A percentile compares a stretch with the other conserved stretches of the same genome.
These are phyloP conservation scores for Ammodytes dubius DNA, from an alignment of 2,113 vertebrate genomes.

Conservation along the genomic window DNA sequence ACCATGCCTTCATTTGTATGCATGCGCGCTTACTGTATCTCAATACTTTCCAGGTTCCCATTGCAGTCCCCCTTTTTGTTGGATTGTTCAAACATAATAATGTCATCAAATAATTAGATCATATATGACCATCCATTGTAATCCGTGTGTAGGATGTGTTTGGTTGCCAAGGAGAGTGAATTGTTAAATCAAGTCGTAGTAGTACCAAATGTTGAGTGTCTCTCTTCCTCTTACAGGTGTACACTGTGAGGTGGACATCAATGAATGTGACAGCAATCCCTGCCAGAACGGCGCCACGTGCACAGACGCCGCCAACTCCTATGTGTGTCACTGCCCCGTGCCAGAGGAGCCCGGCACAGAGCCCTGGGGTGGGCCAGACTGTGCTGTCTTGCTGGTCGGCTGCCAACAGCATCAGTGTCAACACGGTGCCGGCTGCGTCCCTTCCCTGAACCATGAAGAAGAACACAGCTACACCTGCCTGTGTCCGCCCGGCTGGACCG, in stretches of 20 bases:
- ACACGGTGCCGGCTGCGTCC: constrained; percentile 86
- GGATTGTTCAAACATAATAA: background rate
- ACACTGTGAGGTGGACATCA: constrained; percentile 89
- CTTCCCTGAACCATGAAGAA: constrained; percentile 80
- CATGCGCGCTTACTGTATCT: constrained; percentile 5
- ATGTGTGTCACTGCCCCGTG: constrained; percentile 87
- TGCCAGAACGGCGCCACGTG: constrained; percentile 92
- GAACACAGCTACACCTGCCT: constrained; percentile 87
- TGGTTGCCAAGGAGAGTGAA: background rate
- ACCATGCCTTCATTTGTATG: background rate
- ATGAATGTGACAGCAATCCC: constrained; percentile 91
- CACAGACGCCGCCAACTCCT: constrained; percentile 87
- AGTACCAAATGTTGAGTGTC: background rate
- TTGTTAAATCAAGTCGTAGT: background rate
- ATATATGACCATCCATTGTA: background rate
- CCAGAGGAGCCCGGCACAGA: constrained; percentile 71
- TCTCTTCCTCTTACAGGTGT: constrained; percentile 79
- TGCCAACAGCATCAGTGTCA: constrained; percentile 89
- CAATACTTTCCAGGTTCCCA: constrained; percentile 1
- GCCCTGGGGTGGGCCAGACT: constrained; percentile 91
- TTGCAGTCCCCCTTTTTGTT: too few species aligned
- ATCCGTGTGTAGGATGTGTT: background rate
- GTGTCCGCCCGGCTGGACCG: constrained; percentile 90
- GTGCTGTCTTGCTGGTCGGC: constrained; percentile 88
- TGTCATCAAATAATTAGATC: background rate